Evolutionary conservation across 2,888 invertebrate genomes (phyloP).

Genomic region (Andrena hattorfiana): DNA sequence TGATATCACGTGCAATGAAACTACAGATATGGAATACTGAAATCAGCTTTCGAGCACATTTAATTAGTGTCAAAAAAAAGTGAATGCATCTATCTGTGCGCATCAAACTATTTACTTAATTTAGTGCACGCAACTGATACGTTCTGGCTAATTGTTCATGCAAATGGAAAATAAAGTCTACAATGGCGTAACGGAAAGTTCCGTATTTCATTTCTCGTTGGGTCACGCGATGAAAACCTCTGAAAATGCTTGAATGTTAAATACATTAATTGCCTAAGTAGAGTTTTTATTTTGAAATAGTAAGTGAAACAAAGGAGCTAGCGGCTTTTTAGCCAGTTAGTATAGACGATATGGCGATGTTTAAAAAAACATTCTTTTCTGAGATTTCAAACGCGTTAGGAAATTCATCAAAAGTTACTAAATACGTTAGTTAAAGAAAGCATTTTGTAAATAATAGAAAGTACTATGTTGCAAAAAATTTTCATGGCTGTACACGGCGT

Average conservation of each 20-base stretch:
- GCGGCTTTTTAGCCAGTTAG: slow-evolving; percentile 15
- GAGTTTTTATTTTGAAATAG: not conserved
- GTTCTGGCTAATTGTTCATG: not conserved
- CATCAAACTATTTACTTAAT: not conserved
- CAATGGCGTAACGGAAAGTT: not conserved
- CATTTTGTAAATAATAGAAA: not conserved
- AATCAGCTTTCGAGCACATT: not conserved
- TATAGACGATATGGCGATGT: not conserved
- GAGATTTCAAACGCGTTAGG: not conserved
- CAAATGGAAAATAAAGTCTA: not conserved
- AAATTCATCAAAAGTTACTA: not conserved
- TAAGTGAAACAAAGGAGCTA: not conserved
- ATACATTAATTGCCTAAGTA: not conserved
- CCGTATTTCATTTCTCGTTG: no score
- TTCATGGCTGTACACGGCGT: not conserved
- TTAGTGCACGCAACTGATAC: not conserved
- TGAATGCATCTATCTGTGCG: not conserved
- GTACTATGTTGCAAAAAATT: not conserved
- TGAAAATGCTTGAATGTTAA: not conserved
- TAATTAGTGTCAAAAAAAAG: not conserved
- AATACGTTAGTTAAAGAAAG: not conserved
- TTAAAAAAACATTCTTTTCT: not conserved
- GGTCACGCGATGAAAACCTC: no score
- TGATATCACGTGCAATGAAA: not conserved
- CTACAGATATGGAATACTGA: no score